These are phyloP conservation scores for Lasioglossum baleicum DNA, from an alignment of 1,140 invertebrate species.

Conservation along the genomic window DNA sequence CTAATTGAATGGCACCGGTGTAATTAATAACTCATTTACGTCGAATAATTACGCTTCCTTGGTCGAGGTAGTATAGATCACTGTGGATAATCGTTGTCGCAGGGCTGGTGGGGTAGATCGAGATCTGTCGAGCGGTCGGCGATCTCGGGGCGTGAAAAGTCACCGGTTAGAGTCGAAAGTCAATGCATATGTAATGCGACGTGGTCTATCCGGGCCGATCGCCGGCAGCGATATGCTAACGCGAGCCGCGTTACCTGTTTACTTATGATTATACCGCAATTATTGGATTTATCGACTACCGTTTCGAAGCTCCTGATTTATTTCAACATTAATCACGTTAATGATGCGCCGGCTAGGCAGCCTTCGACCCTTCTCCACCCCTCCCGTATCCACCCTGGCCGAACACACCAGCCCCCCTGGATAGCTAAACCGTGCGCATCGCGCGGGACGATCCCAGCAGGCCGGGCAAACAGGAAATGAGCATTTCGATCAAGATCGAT, in stretches of 20 bases:
- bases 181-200: slow-evolving; percentile 38
- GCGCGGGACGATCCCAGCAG: slow-evolving; percentile 46
- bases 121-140: too few relatives aligned
- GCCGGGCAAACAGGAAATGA: slow-evolving; percentile 76
- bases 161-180: slow-evolving; percentile 25
- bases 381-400: slow-evolving; percentile 33
- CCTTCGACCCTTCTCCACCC: slow-evolving; percentile 53
- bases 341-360: slow-evolving; percentile 76
- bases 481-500: slow-evolving; percentile 79
- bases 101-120: too few relatives aligned
- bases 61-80: too few relatives aligned
- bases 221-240: slow-evolving; percentile 61
- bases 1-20: too few relatives aligned
- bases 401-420: slow-evolving; percentile 26
- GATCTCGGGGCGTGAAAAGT: slow-evolving; percentile 29
- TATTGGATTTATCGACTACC: slow-evolving; percentile 78
- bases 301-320: slow-evolving; percentile 78
- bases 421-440: neutral
- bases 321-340: slow-evolving; percentile 80
- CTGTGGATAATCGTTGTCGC: too few relatives aligned
- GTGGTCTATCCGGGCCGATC: slow-evolving; percentile 36
- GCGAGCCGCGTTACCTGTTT: slow-evolving; percentile 73
- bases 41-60: too few relatives aligned
- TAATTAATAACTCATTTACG: too few relatives aligned
- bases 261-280: slow-evolving; percentile 79